phyloP scores from a whole-genome alignment of 92 coral and sea anemone genomes.

The Micromussa lordhowensis region DNA sequence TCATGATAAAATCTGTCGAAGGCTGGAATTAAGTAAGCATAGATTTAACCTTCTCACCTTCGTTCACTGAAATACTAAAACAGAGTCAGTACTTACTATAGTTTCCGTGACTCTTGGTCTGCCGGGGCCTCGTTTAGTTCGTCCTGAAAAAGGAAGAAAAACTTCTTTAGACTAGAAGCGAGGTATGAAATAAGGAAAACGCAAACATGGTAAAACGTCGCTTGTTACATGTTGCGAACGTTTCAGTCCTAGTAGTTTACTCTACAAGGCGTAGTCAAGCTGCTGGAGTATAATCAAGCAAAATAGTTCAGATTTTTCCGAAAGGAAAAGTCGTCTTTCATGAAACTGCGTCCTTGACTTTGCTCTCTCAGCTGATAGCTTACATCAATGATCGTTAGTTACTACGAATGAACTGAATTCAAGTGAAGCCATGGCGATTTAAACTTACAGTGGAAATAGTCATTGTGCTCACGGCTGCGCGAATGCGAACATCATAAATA shows the following conservation, averaged over 20 bases:
- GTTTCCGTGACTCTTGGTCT: conserved; percentile 74
- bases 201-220: background rate
- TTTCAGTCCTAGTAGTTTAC: conserved; percentile 14
- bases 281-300: background rate
- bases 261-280: conserved; percentile 41
- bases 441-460: conserved; percentile 41
- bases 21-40: conserved; percentile 1
- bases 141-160: conserved; percentile 59
- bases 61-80: background rate
- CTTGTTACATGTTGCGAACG: conserved; percentile 11
- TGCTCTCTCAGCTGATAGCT: conserved; percentile 39
- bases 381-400: conserved; percentile 25
- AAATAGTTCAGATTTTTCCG: background rate
- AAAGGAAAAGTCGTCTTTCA: background rate
- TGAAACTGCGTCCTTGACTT: conserved; percentile 7
- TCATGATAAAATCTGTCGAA: background rate
- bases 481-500: background rate
- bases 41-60: conserved; percentile 21
- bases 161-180: background rate
- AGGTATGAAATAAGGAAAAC: background rate
- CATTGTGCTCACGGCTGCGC: conserved; percentile 1
- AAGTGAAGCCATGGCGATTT: conserved; percentile 72
- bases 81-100: conserved; percentile 42
- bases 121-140: conserved; percentile 79
- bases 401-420: conserved; percentile 7